Percentiles rank a stretch among this genome's conserved stretches.
Evolutionary conservation across 2,888 invertebrate genomes (phyloP).

Genomic region (Drosophila eohydei): DNA sequence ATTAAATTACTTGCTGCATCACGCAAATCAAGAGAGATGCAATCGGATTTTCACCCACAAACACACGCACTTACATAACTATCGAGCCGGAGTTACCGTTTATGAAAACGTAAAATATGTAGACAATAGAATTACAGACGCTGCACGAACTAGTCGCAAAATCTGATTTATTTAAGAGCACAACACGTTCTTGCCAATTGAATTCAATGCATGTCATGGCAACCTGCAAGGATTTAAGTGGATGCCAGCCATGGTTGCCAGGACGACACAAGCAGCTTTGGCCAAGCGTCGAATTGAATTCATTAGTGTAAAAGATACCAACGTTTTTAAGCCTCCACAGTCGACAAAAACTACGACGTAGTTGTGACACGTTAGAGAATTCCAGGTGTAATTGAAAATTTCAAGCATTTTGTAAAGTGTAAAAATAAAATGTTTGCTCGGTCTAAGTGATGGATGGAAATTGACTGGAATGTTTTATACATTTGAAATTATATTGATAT

Average conservation of each 20-base stretch:
- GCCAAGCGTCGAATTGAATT: slow-evolving; percentile 30
- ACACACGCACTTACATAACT: background rate
- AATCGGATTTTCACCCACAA: slow-evolving; percentile 15
- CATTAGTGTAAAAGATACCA: slow-evolving; percentile 4
- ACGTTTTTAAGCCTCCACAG: slow-evolving; percentile 36
- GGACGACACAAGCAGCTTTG: slow-evolving; percentile 32
- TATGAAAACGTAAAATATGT: slow-evolving; percentile 25
- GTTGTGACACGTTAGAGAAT: background rate
- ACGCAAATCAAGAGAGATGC: slow-evolving; percentile 45
- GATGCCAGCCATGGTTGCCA: slow-evolving; percentile 35
- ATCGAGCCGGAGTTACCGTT: slow-evolving; percentile 18
- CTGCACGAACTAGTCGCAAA: slow-evolving; percentile 26
- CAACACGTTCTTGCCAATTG: slow-evolving; percentile 30
- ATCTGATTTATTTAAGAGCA: slow-evolving; percentile 50
- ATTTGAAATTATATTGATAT: background rate
- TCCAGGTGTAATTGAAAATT: background rate
- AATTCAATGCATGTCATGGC: slow-evolving; percentile 37
- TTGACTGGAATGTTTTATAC: background rate
- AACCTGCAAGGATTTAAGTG: slow-evolving; percentile 47
- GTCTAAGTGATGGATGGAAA: background rate
- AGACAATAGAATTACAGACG: slow-evolving; percentile 46
- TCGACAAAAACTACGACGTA: slow-evolving; percentile 16
- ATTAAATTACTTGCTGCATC: slow-evolving; percentile 19
- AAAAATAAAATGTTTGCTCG: background rate
- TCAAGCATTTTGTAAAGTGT: background rate